Conservation (phyloP, 2,113 vertebrate genomes). For the Amia ocellicauda region DNA sequence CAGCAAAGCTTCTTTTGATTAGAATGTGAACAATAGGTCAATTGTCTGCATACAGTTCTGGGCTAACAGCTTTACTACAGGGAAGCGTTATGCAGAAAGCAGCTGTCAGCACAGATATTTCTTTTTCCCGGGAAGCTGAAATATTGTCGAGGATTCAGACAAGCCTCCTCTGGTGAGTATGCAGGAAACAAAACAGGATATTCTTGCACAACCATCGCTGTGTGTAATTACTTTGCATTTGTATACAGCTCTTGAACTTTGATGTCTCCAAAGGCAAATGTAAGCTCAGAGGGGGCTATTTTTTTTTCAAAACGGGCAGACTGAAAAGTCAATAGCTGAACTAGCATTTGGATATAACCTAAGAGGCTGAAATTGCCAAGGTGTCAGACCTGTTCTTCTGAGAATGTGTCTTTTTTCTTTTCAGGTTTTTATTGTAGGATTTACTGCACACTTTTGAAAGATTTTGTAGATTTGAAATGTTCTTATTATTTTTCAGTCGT, state of each 20-base stretch:
- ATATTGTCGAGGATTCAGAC: slow-evolving; percentile 67
- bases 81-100: slow-evolving; percentile 61
- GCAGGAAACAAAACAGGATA: slow-evolving; percentile 75
- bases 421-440: no score
- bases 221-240: slow-evolving; percentile 63
- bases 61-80: slow-evolving; percentile 68
- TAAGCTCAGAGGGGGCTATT: not conserved
- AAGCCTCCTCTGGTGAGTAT: slow-evolving; percentile 64
- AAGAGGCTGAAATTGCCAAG: no score
- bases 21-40: slow-evolving; percentile 72
- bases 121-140: slow-evolving; percentile 54
- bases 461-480: no score
- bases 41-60: slow-evolving; percentile 66
- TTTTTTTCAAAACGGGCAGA: not conserved
- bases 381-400: no score
- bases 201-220: slow-evolving; percentile 64
- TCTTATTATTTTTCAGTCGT: no score
- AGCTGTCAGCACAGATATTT: slow-evolving; percentile 72
- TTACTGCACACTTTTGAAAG: no score
- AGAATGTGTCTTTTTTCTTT: no score
- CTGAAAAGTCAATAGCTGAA: not conserved
- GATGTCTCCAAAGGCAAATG: slow-evolving; percentile 28
- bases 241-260: slow-evolving; percentile 63
- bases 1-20: slow-evolving; percentile 70
- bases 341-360: no score